Conservation (phyloP, 2,113 vertebrate species). For the Suncus etruscus region DNA sequence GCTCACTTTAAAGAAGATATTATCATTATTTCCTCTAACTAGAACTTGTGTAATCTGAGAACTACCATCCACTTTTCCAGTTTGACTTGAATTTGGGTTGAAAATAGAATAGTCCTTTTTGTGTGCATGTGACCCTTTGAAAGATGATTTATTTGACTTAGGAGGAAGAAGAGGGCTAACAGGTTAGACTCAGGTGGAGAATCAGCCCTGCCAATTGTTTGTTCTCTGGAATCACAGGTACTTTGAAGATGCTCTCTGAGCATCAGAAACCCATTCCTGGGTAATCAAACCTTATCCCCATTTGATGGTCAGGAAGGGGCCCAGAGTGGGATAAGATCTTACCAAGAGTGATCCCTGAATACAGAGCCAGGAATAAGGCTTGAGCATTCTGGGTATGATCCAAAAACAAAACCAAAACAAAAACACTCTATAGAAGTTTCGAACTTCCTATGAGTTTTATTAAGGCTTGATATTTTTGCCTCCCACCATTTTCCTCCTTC, state of each 20-base stretch:
- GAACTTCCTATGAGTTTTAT: neutral
- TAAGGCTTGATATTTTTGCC: neutral
- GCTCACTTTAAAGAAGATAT: neutral
- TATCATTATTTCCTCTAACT: neutral
- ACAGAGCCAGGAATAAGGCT: too few species aligned
- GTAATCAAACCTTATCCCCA: neutral
- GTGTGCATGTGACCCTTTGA: neutral
- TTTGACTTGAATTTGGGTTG: neutral
- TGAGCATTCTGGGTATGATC: too few species aligned
- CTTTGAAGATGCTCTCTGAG: neutral
- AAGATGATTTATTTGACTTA: neutral
- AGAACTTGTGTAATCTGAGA: neutral
- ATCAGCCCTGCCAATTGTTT: neutral
- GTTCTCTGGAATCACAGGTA: neutral
- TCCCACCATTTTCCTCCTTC: neutral
- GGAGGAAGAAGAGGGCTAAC: neutral
- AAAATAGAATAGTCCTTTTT: neutral
- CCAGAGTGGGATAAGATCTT: too few species aligned
- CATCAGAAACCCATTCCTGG: neutral
- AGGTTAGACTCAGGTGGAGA: neutral
- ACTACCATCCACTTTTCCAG: neutral
- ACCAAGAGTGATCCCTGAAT: too few species aligned
- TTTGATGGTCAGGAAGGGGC: neutral
- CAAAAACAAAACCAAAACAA: too few species aligned
- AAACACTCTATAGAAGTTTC: neutral